Evolutionary conservation across 2,888 invertebrate genomes (phyloP), one percentile per base, ranked within the genome.

Genomic region (Phania funesta): DNA sequence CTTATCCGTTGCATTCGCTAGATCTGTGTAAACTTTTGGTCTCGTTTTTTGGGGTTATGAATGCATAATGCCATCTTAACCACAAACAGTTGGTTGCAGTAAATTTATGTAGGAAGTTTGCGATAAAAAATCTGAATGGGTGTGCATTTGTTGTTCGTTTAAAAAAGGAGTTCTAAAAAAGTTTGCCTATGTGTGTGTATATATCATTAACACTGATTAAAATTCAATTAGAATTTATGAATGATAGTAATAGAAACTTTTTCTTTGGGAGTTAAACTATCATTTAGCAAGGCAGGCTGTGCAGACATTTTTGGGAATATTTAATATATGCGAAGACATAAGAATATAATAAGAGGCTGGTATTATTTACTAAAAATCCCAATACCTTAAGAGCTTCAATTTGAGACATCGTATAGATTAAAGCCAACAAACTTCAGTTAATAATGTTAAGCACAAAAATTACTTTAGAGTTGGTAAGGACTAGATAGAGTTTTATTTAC

Each of bases 221-320:
- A 82, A 74, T 74, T 82, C 78, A 74, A 82, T 82, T 82, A 82
- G 38, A 78, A 70, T 70, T 71, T 71, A 65, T 65, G 44, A 78
- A 65, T 71, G 50, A 58, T 71, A 64, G 44, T 64, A 32, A 50
- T n/a, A 24, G 13, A 48, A 60, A 29, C 9, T 67, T 67, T 52
- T 38, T n/a, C n/a, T n/a, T 52, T 13, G 13, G 7, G 29, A 18
- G 26, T 9, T 35, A 35, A 11, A 35, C 3, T 5, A 26, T 3
- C n/a, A n/a, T n/a, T n/a, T n/a, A n/a, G n/a, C n/a, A n/a, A n/a
- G n/a, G n/a, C n/a, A n/a, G n/a, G n/a, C n/a, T n/a, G n/a, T n/a
- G n/a, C n/a, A n/a, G n/a, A n/a, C n/a, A n/a, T n/a, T n/a, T n/a
- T n/a, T n/a, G n/a, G n/a, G n/a, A n/a, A n/a, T n/a, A n/a, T n/a